Evolutionary conservation across 2,113 vertebrate genomes (phyloP).

Genomic region (Mus spicilegus): DNA sequence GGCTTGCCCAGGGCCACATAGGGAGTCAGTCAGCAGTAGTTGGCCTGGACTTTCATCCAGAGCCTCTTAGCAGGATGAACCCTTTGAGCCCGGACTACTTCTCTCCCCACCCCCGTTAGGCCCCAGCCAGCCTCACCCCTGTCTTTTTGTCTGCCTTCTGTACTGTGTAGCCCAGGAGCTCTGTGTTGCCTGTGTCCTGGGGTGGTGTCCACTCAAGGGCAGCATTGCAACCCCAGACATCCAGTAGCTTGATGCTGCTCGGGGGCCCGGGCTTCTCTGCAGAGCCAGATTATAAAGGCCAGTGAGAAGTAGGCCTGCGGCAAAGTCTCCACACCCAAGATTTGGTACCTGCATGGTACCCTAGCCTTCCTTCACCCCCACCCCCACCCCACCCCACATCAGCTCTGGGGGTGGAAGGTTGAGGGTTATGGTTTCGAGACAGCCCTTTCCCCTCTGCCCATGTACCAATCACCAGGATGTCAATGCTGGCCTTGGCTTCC

Average conservation of each 20-base stretch:
- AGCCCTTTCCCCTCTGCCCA: neutral
- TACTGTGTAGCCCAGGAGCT: constrained; percentile 93
- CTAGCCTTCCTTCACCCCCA: neutral
- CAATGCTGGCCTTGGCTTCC: constrained; percentile 90
- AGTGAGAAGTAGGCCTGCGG: neutral
- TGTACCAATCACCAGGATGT: constrained; percentile 93
- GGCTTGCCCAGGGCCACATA: neutral
- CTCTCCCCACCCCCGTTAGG: accelerated
- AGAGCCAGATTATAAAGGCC: constrained; percentile 29
- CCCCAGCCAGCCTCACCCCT: constrained; percentile 86
- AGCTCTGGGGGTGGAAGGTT: neutral
- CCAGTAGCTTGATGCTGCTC: constrained; percentile 90
- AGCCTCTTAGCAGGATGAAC: neutral
- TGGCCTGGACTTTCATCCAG: neutral
- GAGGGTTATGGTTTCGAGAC: neutral
- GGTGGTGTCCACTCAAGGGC: constrained; percentile 94
- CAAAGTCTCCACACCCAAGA: neutral
- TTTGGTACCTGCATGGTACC: neutral
- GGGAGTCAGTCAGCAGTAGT: neutral
- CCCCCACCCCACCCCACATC: neutral
- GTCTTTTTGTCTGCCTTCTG: constrained; percentile 97
- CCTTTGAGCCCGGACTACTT: neutral
- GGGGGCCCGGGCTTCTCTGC: constrained; percentile 93
- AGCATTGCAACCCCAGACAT: constrained; percentile 95
- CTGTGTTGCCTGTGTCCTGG: constrained; percentile 93